Percentiles rank a stretch among this genome's conserved stretches.
These are phyloP conservation scores for Acleris literana DNA, from an alignment of 2,888 invertebrate species.

Conservation along the genomic window DNA sequence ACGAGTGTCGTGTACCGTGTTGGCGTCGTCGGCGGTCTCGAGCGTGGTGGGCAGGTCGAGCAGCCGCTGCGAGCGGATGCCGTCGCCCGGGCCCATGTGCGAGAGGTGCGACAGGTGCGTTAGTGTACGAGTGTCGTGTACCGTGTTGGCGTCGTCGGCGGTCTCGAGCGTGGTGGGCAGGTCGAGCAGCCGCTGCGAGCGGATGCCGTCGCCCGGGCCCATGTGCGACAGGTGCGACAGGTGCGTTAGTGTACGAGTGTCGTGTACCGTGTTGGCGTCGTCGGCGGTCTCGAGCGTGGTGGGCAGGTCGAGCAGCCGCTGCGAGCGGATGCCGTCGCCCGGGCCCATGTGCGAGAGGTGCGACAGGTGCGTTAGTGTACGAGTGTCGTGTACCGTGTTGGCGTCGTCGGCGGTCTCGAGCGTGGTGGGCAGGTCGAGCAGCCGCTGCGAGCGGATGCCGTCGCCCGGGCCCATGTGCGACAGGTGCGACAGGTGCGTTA, in stretches of 20 bases:
- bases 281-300: slow-evolving; percentile 85
- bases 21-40: slow-evolving; percentile 65
- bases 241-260: no score
- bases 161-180: slow-evolving; percentile 89
- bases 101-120: slow-evolving; percentile 99
- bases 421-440: slow-evolving; percentile 95
- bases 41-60: slow-evolving; percentile 93
- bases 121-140: no score
- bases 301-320: slow-evolving; percentile 94
- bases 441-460: slow-evolving; percentile 94
- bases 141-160: slow-evolving; percentile 53
- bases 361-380: no score
- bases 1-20: no score
- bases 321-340: slow-evolving; percentile 96
- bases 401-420: slow-evolving; percentile 68
- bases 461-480: slow-evolving; percentile 99
- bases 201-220: slow-evolving; percentile 98
- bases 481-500: no score
- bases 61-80: slow-evolving; percentile 94
- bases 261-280: slow-evolving; percentile 40
- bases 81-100: slow-evolving; percentile 99
- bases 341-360: slow-evolving; percentile 99
- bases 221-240: slow-evolving; percentile 99
- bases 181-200: slow-evolving; percentile 94
- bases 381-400: no score